Evolutionary conservation across 53 echinoderm and acorn worm species (phyloP), one percentile per base, ranked within the genome.

Genomic region (Zoroaster sp.): DNA sequence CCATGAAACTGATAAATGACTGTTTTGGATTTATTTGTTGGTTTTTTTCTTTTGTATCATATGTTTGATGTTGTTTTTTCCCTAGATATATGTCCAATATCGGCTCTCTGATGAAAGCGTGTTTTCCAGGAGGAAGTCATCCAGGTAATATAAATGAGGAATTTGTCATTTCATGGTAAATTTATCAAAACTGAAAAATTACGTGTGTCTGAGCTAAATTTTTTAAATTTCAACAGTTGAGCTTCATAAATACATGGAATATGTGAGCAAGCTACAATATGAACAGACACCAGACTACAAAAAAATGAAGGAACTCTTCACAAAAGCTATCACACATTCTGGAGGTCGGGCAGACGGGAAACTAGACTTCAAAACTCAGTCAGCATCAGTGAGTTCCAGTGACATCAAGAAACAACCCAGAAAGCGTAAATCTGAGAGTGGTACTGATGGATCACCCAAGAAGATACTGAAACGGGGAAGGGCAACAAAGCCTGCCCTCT

Each of bases 251-350:
- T 94, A 95, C 49, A 70, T 97, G 36, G 88, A 94, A 59, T 88
- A 91, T 73, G 95, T 94, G 4, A 87, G 91, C 63, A 87, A 95
- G 71, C 55, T 97, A 66, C 76, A 59, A 12, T 97, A 97, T 67
- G 82, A 85, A 25, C 89, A 88, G 74, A 38, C 81, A 75, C 97
- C 97, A 30, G 92, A 97, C 87, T 97, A 97, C 76, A 69, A 87
- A 31, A 72, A 87, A 14, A 73, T 97, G 8, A 92, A 83, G 83
- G 78, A 68, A 43, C 70, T 92, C 35, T 92, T 94, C 66, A 82
- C 90, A 20, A 90, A 92, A 54, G 94, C 87, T 2, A 92, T 94
- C 35, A 45, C 33, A 2, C 68, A 38, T 4, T 66, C 89, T 68
- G 92, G 94, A 35, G 41, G 20, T 23, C 89, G 76, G 83, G 82